Base-by-base conservation (phyloP, 2,888 invertebrate species). In the Pandemis cinnamomeana region DNA sequence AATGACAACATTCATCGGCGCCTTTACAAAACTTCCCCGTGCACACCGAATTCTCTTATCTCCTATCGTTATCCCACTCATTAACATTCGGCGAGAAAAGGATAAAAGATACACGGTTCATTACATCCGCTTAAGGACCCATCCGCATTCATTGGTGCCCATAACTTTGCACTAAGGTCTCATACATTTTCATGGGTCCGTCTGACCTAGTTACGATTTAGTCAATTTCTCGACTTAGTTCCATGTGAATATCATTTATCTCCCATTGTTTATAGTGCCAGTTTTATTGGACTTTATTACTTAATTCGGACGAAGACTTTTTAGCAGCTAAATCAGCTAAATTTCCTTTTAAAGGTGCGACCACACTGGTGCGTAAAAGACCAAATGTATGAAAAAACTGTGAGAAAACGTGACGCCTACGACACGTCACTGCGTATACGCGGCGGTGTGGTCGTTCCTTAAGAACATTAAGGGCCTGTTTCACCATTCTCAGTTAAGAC, bases 71-170 rank as follows among this genome's bases (percentile, higher is more conserved):
- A 60, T 61, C 51, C 67, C 67, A 27, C 60, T 13, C 61, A 72
- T 72, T 62, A 72, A 13, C 71, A 72, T 72, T 53, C 13, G 10
- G 15, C 11, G 44, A 53, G 61, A 67, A 44, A 62, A 20, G 71
- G 67, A 67, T 53, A 72, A 62, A 72, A 27, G 53, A 36, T 71
- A 46, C 66, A 11, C 60, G 71, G 20, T 51, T 66, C 51, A 67
- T 72, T 72, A 61, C 71, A 61, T 4, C 48, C 41, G 48, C 42
- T 66, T 67, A 67, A 46, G 72, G 53, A 55, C 27, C 10, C 46
- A 7, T 72, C 62, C 53, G 44, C 46, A 72, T 72, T 72, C 72
- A 72, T 72, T 48, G 72, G n/a, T 46, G 10, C n/a, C 62, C 72
- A 68, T 72, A 72, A 72, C 44, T 72, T 71, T 63, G 10, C 46